phyloP scores from a whole-genome alignment of 2,797 vertebrate species.

The Pseudotriccus pelzelni region DNA sequence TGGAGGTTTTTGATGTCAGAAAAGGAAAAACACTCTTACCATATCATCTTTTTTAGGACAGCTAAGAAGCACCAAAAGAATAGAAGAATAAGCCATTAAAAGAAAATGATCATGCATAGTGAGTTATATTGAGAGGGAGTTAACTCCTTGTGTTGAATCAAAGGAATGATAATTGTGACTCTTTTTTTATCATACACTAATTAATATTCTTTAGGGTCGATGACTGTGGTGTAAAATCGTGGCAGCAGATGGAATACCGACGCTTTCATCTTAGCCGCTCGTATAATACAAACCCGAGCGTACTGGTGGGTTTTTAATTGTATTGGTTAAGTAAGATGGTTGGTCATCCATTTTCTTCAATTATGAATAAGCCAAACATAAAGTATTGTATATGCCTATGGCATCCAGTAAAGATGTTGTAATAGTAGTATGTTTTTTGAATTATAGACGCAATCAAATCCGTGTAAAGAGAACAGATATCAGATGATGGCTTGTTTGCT shows the following conservation, averaged over 20 bases:
- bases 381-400: background rate
- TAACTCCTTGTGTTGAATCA: background rate
- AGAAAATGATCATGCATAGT: background rate
- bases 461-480: background rate
- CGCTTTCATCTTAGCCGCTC: background rate
- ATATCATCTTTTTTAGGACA: background rate
- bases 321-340: background rate
- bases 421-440: background rate
- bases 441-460: background rate
- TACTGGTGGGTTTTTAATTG: background rate
- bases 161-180: background rate
- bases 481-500: background rate
- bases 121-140: background rate
- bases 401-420: background rate
- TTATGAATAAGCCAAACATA: background rate
- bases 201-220: background rate
- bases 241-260: background rate
- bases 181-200: background rate
- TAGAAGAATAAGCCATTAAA: background rate
- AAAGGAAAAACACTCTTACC: background rate
- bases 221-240: background rate
- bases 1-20: background rate
- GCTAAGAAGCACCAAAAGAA: background rate
- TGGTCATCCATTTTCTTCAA: background rate
- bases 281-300: background rate